phyloP scores from a whole-genome alignment of 1,140 invertebrate genomes.

The Elymnias hypermnestra region DNA sequence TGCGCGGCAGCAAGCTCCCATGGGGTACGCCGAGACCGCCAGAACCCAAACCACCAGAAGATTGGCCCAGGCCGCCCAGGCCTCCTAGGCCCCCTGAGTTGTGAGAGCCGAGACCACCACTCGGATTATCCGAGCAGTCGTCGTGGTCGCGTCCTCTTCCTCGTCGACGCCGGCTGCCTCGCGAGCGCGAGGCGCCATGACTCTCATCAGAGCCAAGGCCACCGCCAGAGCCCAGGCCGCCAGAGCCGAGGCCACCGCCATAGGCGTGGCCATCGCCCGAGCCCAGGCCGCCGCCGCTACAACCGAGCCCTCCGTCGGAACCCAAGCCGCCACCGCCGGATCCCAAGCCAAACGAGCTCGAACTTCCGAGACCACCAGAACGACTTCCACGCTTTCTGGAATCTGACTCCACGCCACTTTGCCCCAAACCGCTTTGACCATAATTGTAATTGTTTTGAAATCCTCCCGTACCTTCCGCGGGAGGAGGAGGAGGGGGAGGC shows the following conservation, averaged over 20 bases:
- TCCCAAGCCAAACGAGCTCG: slow-evolving; percentile 32
- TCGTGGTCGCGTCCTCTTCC: slow-evolving; percentile 61
- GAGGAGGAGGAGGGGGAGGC: slow-evolving; percentile 52
- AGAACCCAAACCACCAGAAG: slow-evolving; percentile 41
- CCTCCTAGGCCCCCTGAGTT: slow-evolving; percentile 43
- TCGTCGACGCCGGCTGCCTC: slow-evolving; percentile 51
- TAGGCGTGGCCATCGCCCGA: slow-evolving; percentile 24
- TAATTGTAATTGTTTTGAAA: slow-evolving; percentile 33
- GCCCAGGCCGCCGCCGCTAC: slow-evolving; percentile 29
- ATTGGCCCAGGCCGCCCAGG: slow-evolving; percentile 42
- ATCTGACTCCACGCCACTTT: slow-evolving; percentile 61
- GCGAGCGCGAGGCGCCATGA: slow-evolving; percentile 25
- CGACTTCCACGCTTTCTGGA: slow-evolving; percentile 62
- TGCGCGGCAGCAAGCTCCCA: slow-evolving; percentile 61
- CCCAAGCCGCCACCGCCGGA: slow-evolving; percentile 28
- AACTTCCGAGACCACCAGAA: slow-evolving; percentile 46
- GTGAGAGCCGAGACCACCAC: slow-evolving; percentile 38
- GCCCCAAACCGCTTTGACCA: slow-evolving; percentile 47
- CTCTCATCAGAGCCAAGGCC: slow-evolving; percentile 35
- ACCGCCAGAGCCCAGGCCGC: slow-evolving; percentile 36
- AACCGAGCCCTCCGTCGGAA: slow-evolving; percentile 29
- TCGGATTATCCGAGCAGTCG: slow-evolving; percentile 42
- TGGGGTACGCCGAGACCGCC: slow-evolving; percentile 64
- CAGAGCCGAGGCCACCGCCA: slow-evolving; percentile 28
- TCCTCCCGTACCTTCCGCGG: slow-evolving; percentile 24